Conservation (phyloP, 2,113 vertebrate genomes). For the Erinaceus europaeus region DNA sequence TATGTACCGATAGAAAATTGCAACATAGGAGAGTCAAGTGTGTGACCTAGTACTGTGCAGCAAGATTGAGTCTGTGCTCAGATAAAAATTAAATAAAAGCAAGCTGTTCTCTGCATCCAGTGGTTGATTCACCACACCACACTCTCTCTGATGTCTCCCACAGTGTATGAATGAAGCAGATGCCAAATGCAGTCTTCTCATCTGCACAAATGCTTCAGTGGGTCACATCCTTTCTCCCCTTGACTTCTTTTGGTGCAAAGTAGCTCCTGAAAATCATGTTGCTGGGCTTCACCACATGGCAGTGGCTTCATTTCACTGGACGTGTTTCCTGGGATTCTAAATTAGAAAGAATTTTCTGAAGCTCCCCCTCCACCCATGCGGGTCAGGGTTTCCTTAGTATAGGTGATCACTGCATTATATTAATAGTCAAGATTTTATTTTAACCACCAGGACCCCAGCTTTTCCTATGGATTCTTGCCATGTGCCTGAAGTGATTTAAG, state of each 20-base stretch:
- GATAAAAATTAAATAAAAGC: background rate
- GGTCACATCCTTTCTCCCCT: background rate
- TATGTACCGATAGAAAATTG: background rate
- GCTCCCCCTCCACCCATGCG: background rate
- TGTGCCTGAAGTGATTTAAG: background rate
- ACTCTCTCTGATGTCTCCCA: background rate
- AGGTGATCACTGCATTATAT: background rate
- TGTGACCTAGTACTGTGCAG: background rate
- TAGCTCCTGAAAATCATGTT: background rate
- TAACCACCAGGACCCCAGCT: background rate
- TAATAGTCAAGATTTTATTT: background rate
- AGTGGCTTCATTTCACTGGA: background rate
- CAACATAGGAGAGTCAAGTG: background rate
- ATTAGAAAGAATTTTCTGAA: background rate
- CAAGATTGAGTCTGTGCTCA: background rate
- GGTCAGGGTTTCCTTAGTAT: background rate
- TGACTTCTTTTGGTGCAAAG: background rate
- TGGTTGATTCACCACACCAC: accelerated
- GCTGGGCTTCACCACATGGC: background rate
- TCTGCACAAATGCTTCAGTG: background rate
- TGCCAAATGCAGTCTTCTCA: conserved; percentile 1
- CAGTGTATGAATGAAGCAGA: background rate
- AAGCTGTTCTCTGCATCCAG: background rate
- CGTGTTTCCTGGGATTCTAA: conserved; percentile 1
- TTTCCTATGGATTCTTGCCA: background rate